Evolutionary conservation across 2,888 invertebrate genomes (phyloP), one percentile per base, ranked within the genome.

Genomic region (Bellardia bayeri): DNA sequence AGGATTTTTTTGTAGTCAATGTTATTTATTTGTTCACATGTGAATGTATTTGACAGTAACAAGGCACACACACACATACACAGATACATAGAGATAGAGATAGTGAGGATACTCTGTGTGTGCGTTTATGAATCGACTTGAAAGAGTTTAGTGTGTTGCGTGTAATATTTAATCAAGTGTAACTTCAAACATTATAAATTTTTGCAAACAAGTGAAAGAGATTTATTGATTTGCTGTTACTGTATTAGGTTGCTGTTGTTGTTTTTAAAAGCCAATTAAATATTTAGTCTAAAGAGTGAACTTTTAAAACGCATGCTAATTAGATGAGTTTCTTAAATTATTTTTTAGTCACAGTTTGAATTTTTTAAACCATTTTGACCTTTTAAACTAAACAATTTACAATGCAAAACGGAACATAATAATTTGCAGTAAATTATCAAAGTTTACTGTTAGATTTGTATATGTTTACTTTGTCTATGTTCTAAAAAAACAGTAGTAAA

Each of bases 161-260:
- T 40, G 40, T 33, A 8, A 40, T 37, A 63, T 37, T 37, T 63
- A 63, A 63, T 63, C 63, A 63, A 63, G 63, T 63, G 63, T 63
- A 37, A 40, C 63, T 40, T 40, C 3, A 37, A 40, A 63, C 14
- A 63, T 63, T 40, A 63, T 63, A 37, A n/a, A 37, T 63, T 63
- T 40, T 63, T 0, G n/a, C 14, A 63, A 63, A n/a, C 1, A 63
- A 63, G 14, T 37, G n/a, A 30, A 63, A 40, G n/a, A 40, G 7
- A 63, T 63, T 40, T 63, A 37, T 63, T 37, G 63, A 63, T 63
- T 63, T 63, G 14, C 37, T 40, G 8, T 63, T 14, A 5, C 37
- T n/a, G n/a, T 40, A 11, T 3, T 11, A 9, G 0, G 7, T 56
- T 56, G 3, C 11, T 13, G 2, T 51, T 51, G 58, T 11, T 56